These are phyloP conservation scores for Corythaeola cristata DNA, from an alignment of 2,113 vertebrate species.

Conservation along the genomic window DNA sequence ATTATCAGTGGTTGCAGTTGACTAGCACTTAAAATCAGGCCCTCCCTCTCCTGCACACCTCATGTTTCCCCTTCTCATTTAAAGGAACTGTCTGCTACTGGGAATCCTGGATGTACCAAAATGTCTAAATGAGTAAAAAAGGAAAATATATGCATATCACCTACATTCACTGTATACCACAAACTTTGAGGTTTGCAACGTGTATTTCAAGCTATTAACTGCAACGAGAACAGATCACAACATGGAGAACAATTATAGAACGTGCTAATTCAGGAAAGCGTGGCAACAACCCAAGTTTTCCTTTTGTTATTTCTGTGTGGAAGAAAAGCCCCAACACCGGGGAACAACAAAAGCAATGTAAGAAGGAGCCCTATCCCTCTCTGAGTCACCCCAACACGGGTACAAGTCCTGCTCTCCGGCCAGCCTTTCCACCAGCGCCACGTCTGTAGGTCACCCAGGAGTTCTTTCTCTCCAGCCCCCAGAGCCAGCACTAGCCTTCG, in stretches of 20 bases:
- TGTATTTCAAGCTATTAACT: neutral
- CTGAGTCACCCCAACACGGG: neutral
- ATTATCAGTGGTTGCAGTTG: constrained; percentile 80
- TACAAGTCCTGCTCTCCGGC: neutral
- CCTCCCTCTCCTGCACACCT: constrained; percentile 57
- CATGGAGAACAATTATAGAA: neutral
- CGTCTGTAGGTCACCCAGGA: neutral
- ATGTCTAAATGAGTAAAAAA: neutral
- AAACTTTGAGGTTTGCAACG: neutral
- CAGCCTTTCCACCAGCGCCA: neutral
- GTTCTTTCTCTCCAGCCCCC: neutral
- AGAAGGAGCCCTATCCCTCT: neutral
- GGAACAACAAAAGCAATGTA: neutral
- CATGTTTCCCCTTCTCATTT: neutral
- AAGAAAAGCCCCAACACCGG: neutral
- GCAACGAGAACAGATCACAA: neutral
- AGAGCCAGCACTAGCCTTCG: neutral
- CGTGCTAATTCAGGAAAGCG: neutral
- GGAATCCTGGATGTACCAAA: neutral
- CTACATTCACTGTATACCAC: neutral
- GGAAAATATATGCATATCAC: neutral
- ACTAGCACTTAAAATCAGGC: constrained; percentile 76
- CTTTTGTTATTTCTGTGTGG: neutral
- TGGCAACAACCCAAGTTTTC: neutral
- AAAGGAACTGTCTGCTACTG: constrained; percentile 17